Conservation (phyloP, 2,797 vertebrate genomes). For the Knipowitschia caucasica region DNA sequence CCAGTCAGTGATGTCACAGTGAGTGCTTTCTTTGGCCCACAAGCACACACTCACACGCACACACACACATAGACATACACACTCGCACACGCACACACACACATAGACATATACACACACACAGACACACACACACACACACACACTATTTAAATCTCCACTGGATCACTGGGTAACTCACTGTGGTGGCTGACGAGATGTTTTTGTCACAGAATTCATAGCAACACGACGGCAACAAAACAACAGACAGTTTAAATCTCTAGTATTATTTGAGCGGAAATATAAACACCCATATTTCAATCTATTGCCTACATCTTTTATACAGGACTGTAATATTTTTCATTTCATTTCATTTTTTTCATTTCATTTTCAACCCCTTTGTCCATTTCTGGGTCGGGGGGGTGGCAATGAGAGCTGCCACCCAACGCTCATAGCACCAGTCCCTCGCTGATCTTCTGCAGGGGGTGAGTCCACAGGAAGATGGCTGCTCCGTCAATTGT, state of each 20-base stretch:
- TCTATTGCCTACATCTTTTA: too few species aligned
- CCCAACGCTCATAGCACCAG: too few species aligned
- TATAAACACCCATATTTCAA: too few species aligned
- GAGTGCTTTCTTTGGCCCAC: slow-evolving; percentile 11
- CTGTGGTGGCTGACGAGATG: not conserved
- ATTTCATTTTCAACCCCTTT: too few species aligned
- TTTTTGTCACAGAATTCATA: slow-evolving; percentile 15
- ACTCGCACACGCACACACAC: not conserved
- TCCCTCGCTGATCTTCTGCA: too few species aligned
- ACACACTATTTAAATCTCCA: slow-evolving; percentile 15
- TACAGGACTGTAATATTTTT: too few species aligned
- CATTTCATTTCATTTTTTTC: too few species aligned
- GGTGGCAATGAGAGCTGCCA: too few species aligned
- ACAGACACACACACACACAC: not conserved
- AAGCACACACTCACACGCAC: not conserved
- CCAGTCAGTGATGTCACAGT: slow-evolving; percentile 7
- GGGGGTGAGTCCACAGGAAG: too few species aligned
- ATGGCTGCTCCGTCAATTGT: too few species aligned
- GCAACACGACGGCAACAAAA: slow-evolving; percentile 18
- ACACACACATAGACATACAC: not conserved
- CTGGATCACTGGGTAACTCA: not conserved
- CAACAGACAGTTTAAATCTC: not conserved
- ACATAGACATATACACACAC: not conserved
- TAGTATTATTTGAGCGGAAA: too few species aligned
- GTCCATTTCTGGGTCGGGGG: too few species aligned